Evolutionary conservation across 2,113 vertebrate genomes (phyloP).

Genomic region (Chionomys nivalis): DNA sequence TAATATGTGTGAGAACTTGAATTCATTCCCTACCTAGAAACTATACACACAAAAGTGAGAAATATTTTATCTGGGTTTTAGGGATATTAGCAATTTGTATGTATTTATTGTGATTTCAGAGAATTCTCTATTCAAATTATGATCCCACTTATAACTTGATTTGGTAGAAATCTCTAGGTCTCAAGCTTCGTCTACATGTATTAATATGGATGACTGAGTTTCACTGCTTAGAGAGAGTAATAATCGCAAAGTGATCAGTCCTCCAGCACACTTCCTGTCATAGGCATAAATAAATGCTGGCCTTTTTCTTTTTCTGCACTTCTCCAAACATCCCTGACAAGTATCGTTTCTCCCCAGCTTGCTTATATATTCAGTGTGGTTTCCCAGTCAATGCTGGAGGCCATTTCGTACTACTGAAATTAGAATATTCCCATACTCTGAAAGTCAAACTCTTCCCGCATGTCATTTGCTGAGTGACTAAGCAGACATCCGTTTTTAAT

Average conservation of each 20-base stretch:
- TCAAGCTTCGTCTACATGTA: background rate
- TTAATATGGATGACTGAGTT: background rate
- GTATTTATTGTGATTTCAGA: background rate
- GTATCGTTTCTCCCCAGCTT: background rate
- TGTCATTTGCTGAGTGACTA: background rate
- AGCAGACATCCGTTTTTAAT: background rate
- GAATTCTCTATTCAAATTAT: background rate
- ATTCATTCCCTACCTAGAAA: background rate
- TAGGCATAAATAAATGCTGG: background rate
- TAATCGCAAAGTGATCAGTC: background rate
- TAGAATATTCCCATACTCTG: background rate
- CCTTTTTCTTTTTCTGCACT: background rate
- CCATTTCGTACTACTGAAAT: background rate
- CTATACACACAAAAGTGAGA: background rate
- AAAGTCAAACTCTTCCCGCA: background rate
- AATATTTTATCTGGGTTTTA: background rate
- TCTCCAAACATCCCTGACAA: background rate
- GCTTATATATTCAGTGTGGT: background rate
- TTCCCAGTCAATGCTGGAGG: background rate
- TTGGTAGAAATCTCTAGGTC: background rate
- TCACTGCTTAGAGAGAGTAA: background rate
- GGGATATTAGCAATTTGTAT: background rate
- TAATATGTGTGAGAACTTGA: background rate
- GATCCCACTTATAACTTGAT: background rate
- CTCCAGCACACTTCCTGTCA: background rate